Evolutionary conservation across 1,140 invertebrate species (phyloP).

Genomic region (Metopolophium dirhodum): DNA sequence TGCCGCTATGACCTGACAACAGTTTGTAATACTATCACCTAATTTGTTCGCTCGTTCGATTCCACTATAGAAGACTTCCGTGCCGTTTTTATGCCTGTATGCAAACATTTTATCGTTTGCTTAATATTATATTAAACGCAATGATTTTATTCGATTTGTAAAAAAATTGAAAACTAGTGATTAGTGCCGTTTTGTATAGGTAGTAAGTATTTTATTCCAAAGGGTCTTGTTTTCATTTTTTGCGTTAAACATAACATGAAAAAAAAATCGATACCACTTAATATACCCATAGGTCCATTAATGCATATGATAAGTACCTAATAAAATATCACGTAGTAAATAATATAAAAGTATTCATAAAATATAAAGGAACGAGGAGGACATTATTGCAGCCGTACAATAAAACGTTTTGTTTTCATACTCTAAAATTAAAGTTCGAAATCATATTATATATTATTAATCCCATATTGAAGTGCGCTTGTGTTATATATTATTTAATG

Average conservation of each 20-base stretch:
- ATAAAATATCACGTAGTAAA: not conserved
- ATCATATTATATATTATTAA: not conserved
- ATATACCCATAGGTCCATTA: not conserved
- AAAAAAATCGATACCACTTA: not conserved
- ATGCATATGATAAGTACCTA: not conserved
- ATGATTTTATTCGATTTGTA: not conserved
- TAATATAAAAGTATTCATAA: not conserved
- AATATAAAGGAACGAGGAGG: not conserved
- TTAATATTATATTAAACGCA: too few species aligned
- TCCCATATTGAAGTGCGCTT: not conserved
- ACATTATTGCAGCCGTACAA: not conserved
- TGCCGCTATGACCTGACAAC: not conserved
- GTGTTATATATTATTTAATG: not conserved
- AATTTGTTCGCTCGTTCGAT: not conserved
- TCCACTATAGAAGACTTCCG: too few species aligned
- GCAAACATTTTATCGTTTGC: too few species aligned
- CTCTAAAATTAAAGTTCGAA: not conserved
- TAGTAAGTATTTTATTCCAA: not conserved
- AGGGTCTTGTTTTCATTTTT: not conserved
- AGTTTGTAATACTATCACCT: not conserved
- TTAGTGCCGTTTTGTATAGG: not conserved
- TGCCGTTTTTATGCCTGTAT: too few species aligned
- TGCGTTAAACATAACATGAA: not conserved
- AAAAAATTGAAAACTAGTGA: not conserved
- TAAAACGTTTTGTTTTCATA: not conserved